Base-by-base conservation (phyloP, 2,797 vertebrate genomes). In the Sandelia bainsii region DNA sequence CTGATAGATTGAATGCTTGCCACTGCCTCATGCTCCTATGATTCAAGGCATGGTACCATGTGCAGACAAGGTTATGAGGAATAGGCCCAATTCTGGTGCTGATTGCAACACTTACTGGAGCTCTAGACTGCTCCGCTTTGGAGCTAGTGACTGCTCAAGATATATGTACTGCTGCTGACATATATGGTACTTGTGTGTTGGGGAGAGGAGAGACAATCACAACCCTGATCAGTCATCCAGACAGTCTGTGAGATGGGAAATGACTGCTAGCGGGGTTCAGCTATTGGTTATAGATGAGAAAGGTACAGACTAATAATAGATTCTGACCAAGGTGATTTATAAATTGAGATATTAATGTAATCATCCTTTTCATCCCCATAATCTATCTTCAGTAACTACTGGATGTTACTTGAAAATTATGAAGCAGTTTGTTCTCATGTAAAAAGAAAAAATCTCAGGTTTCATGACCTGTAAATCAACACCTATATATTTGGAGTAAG, bases 181-280 rank as follows among this genome's bases (percentile, higher is more conserved):
- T 87, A 86, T 86, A 86, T 80, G 76, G 84, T 34, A 71, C 81
- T 29, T 69, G 81, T 59, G 87, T 83, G 86, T 80, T 79, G 79
- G 80, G 75, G 73, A 79, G 84, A 78, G 83, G 70, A 82, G 76
- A 83, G 85, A 89, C 89, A 89, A 93, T 89, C 90, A 90, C 87
- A 87, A 84, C 75, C 83, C 85, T 88, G 88, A 93, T 93, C 93
- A 90, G 89, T 94, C 92, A 92, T 92, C 88, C 90, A 91, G 88
- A 92, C 91, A 92, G 90, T 83, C 81, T 74, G 77, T 39, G 87
- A 89, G 87, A 92, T 91, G 90, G 92, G 90, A 91, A 92, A 91
- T 79, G 88, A 92, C 89, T 89, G 89, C 88, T 88, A n/a, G 90
- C 72, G 72, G 90, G 87, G 64, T 77, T 84, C 82, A 86, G 90